Evolutionary conservation across 2,113 vertebrate genomes (phyloP), one percentile per base, ranked within the genome.

Genomic region (Triplophysa rosa): DNA sequence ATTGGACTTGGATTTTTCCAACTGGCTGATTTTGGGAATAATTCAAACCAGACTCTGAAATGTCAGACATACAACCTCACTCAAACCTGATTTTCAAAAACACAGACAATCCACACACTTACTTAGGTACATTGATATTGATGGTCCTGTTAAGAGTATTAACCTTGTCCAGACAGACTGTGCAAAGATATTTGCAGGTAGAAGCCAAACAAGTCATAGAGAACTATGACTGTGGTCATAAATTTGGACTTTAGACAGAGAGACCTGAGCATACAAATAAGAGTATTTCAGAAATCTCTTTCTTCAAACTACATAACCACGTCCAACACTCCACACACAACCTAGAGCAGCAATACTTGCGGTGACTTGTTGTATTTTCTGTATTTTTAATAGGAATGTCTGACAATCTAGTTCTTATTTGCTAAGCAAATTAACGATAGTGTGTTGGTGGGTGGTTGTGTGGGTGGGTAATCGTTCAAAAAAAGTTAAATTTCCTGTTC

Each of bases 1-100:
- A 61, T 24, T 49, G 52, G 49, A 65, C 71, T 62, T 33, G 63
- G 62, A 65, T 72, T 80, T 33, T 70, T 72, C 40, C 72, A 62
- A 73, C 58, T 23, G 67, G 63, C 40, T 78, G 58, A 59, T 74
- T 71, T 68, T 23, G 68, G 56, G 63, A 45, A 56, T 78, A 68
- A 81, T 78, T 84, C 24, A 81, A 64, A 12, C 2, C 67, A 37
- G 42, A 78, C 63, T 84, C 61, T 66, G 58, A 81, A 78, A 84
- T 78, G 75, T 84, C 75, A 84, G 74, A 23, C 69, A 26, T 65
- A 10, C 65, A 21, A 42, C 17, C 33, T 65, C 13, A n/a, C 64
- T 37, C 54, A 74, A 80, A 78, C 78, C 7, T 21, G 21, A 84
- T 80, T 83, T 70, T 1, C 9, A 26, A 75, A 80, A 42, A 64